phyloP scores from a whole-genome alignment of 2,888 invertebrate genomes.

The Macrophya annulata region DNA sequence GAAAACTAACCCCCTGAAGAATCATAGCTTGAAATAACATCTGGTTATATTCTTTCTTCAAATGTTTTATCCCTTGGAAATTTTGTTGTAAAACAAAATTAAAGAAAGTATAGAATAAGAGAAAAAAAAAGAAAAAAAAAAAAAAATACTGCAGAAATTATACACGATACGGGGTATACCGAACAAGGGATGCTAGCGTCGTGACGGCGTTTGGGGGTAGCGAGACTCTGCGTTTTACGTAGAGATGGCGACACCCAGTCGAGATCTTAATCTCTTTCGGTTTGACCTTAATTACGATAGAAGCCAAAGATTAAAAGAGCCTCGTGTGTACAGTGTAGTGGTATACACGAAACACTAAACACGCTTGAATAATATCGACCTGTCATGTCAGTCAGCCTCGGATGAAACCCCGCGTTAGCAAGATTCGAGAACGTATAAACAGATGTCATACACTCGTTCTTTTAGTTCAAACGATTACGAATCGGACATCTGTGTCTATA shows the following conservation, averaged over 20 bases:
- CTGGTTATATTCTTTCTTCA: neutral
- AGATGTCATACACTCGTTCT: constrained; percentile 36
- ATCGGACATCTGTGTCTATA: constrained; percentile 30
- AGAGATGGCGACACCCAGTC: constrained; percentile 46
- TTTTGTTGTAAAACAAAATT: neutral
- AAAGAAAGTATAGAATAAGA: neutral
- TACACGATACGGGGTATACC: neutral
- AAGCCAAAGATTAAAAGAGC: constrained; percentile 23
- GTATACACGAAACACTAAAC: neutral
- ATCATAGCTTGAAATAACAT: neutral
- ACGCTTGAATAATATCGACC: constrained; percentile 22
- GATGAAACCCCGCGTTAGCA: constrained; percentile 1
- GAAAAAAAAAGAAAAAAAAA: too few species aligned
- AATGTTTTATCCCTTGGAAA: neutral
- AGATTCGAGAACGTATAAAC: constrained; percentile 26
- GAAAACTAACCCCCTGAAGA: neutral
- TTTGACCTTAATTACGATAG: constrained; percentile 42
- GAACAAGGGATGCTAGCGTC: neutral
- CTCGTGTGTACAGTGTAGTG: neutral
- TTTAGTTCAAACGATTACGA: constrained; percentile 35
- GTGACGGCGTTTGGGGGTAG: constrained; percentile 1
- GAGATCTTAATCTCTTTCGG: constrained; percentile 12
- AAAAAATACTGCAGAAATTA: neutral
- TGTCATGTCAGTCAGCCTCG: constrained; percentile 15
- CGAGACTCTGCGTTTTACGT: neutral